Evolutionary conservation across 2,113 vertebrate genomes (phyloP).

Genomic region (Myotis brandtii): DNA sequence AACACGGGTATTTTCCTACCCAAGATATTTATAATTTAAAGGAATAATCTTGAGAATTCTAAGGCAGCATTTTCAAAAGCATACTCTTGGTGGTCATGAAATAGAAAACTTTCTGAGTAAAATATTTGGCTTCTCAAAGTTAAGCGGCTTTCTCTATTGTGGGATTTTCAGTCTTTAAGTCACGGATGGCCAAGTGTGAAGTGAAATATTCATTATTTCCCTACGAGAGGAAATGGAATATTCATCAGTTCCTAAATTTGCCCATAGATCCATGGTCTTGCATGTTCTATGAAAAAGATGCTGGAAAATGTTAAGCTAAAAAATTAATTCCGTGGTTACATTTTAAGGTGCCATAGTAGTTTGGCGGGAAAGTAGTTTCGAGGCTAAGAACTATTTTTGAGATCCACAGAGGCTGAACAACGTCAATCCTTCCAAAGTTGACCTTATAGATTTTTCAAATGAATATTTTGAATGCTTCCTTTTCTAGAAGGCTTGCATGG

Average conservation of each 20-base stretch:
- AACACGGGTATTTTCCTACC: not conserved
- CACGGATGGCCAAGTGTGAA: not conserved
- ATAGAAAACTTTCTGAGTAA: not conserved
- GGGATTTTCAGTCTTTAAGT: not conserved
- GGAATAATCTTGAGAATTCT: not conserved
- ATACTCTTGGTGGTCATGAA: not conserved
- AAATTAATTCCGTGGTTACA: not conserved
- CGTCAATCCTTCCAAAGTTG: not conserved
- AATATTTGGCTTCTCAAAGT: slow-evolving; percentile 12
- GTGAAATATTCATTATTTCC: not conserved
- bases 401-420: not conserved
- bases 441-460: not conserved
- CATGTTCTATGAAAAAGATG: not conserved
- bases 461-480: not conserved
- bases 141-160: not conserved
- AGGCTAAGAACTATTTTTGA: not conserved
- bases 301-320: not conserved
- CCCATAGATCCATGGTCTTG: not conserved
- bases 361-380: not conserved
- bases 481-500: not conserved
- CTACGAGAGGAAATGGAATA: not conserved
- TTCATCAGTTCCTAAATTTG: not conserved
- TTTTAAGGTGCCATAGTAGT: not conserved
- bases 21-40: not conserved
- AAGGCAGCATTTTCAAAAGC: not conserved